Base-by-base conservation (phyloP, 1,140 invertebrate genomes). In the Ruditapes philippinarum region DNA sequence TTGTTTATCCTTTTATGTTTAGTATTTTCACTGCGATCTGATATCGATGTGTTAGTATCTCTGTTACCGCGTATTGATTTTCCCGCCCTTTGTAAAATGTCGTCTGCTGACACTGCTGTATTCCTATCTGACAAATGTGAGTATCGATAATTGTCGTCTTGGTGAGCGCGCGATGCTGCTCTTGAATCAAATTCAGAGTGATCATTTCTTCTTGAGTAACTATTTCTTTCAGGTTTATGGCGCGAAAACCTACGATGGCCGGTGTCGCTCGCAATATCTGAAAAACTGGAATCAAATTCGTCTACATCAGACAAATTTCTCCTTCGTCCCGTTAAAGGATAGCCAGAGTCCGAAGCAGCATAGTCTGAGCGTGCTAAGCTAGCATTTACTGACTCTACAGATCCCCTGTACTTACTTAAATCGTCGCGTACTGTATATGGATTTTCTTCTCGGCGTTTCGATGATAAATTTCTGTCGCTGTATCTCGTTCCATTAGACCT, bases 51-150 rank as follows among this genome's bases (percentile, higher is more conserved):
- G 28, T 49, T 49, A 40, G 31, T 68, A 4, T 68, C 60, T 68
- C 60, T 57, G 57, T 62, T 38, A 57, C 38, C 38, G 60, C 40
- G 40, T 82, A 87, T 87, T n/a, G 84, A 87, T 87, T 87, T 87
- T 79, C 60, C 84, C 54, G 57, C 73, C 19, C 73, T 79, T 25
- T 33, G 84, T 57, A 57, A 9, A 42, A 49, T 79, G 84, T 87
- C 84, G 84, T 76, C 70, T 79, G 74, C 36, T 40, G 83, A 80
- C 36, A 38, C 68, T 28, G 36, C 80, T 25, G 60, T 14, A 40
- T 49, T 22, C 51, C 45, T 76, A 51, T 49, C 28, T 19, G 73
- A 76, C 28, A 51, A 76, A 49, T 51, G 73, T 7, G 73, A n/a
- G 73, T 76, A 76, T 76, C 42, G 73, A 28, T 76, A 51, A 76